Evolutionary conservation across 2,113 vertebrate species (phyloP).

Genomic region (Nanger granti): DNA sequence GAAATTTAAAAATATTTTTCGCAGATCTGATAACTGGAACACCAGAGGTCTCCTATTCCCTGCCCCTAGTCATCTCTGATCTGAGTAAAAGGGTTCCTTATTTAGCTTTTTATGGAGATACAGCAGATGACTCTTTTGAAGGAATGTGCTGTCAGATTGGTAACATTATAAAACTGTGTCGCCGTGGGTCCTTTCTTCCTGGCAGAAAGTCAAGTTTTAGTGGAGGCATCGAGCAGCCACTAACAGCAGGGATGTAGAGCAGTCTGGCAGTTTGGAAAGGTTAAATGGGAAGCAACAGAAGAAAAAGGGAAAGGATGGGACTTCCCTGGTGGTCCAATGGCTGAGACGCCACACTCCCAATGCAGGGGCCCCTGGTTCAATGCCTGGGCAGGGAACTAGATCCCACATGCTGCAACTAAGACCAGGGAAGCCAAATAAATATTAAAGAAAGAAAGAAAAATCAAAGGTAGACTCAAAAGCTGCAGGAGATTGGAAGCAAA

Average conservation of each 20-base stretch:
- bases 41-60: too few species aligned
- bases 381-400: background rate
- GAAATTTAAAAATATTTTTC: background rate
- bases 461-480: background rate
- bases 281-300: background rate
- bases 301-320: background rate
- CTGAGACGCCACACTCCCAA: background rate
- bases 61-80: background rate
- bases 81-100: background rate
- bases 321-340: background rate
- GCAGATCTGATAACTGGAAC: background rate
- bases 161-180: background rate
- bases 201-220: background rate
- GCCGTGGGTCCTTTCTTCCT: background rate
- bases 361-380: background rate
- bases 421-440: background rate
- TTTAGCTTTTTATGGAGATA: background rate
- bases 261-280: background rate
- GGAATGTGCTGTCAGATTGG: background rate
- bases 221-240: too few species aligned
- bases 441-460: background rate
- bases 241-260: accelerated
- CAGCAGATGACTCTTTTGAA: background rate
- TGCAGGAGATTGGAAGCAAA: background rate
- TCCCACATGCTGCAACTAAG: background rate